Percentiles rank a stretch among this genome's conserved stretches.
Conservation (phyloP, 2,797 vertebrate species). For the Sebastes itinus region DNA sequence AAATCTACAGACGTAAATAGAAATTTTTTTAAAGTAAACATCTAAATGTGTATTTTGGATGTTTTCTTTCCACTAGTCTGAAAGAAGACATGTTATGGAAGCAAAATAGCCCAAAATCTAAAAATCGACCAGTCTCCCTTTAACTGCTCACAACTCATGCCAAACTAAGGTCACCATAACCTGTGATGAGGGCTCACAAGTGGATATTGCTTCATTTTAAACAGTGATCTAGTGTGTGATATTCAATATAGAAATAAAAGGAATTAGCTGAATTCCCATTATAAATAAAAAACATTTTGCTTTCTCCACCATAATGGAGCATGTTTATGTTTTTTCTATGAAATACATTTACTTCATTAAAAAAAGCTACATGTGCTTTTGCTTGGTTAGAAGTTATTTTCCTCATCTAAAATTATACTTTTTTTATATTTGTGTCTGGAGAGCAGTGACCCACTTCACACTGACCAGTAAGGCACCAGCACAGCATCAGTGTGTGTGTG, state of each 20-base stretch:
- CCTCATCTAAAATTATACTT: slow-evolving; percentile 46
- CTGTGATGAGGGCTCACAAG: too few species aligned
- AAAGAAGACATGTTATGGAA: too few species aligned
- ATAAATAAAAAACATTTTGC: background rate
- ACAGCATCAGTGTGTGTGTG: background rate
- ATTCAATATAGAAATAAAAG: background rate
- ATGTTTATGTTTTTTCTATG: background rate
- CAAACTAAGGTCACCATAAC: background rate
- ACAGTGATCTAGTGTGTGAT: background rate
- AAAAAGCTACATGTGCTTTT: slow-evolving; percentile 7
- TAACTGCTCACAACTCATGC: background rate
- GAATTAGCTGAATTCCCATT: background rate
- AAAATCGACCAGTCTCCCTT: background rate
- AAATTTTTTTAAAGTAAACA: too few species aligned
- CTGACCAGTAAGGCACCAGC: slow-evolving; percentile 34
- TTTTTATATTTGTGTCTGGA: slow-evolving; percentile 20
- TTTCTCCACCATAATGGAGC: background rate
- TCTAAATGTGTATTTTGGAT: too few species aligned
- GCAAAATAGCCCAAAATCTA: too few species aligned
- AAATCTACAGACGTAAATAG: too few species aligned
- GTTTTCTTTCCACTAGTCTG: too few species aligned
- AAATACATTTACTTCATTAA: background rate
- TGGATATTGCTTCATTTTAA: background rate
- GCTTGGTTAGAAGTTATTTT: slow-evolving; percentile 12
- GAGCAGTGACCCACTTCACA: slow-evolving; percentile 53